A percentile compares a stretch with the other conserved stretches of the same genome.
Evolutionary conservation across 2,113 vertebrate species (phyloP).

Genomic region (Clarias batrachus): DNA sequence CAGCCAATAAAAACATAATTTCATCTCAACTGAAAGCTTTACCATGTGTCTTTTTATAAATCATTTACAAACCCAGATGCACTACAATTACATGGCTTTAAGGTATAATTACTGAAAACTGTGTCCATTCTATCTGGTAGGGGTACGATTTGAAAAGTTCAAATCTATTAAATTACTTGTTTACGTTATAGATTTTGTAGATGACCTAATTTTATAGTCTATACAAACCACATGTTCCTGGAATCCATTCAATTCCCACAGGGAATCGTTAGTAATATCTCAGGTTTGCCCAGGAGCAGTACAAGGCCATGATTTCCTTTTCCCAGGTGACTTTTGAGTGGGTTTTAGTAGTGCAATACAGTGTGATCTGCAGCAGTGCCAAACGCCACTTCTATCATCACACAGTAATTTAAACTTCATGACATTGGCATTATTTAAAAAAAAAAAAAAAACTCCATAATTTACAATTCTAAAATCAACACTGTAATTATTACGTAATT

Average conservation of each 20-base stretch:
- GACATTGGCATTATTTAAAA: too few relatives aligned
- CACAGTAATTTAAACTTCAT: background rate
- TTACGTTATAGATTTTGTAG: background rate
- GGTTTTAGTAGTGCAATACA: background rate
- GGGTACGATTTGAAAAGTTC: background rate
- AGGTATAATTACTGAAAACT: background rate
- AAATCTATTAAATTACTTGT: background rate
- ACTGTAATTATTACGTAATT: background rate
- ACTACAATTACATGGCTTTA: background rate
- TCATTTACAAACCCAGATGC: background rate
- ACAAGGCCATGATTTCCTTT: background rate
- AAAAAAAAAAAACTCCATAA: too few relatives aligned
- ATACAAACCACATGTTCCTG: background rate
- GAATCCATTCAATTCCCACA: background rate
- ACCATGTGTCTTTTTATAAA: background rate
- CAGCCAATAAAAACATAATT: conserved; percentile 20
- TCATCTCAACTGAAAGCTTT: background rate
- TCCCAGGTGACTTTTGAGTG: background rate
- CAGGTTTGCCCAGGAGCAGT: background rate
- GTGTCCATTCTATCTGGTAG: background rate
- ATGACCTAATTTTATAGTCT: background rate
- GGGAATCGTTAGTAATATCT: background rate
- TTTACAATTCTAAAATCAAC: background rate
- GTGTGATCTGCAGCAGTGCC: background rate
- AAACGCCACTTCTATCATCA: background rate